Percentiles rank a stretch among this genome's conserved stretches.
Evolutionary conservation across 2,888 invertebrate species (phyloP).

Genomic region (Ephialtes manifestator): DNA sequence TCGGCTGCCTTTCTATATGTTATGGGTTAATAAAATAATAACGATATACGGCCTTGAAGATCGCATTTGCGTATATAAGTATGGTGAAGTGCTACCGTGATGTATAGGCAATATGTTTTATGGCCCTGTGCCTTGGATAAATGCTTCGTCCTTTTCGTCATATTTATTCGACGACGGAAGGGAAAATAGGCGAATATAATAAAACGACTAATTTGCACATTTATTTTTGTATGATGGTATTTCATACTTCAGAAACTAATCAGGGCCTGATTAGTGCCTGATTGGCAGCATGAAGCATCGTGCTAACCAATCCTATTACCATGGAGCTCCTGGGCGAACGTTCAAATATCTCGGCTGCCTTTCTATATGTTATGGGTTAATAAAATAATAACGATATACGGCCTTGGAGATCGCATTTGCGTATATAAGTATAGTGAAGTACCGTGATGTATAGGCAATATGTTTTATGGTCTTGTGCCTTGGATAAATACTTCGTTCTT

Average conservation of each 20-base stretch:
- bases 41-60: slow-evolving; percentile 73
- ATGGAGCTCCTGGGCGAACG: slow-evolving; percentile 69
- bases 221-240: no score
- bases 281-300: slow-evolving; percentile 39
- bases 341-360: slow-evolving; percentile 80
- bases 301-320: slow-evolving; percentile 66
- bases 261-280: no score
- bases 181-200: background rate
- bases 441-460: slow-evolving; percentile 51
- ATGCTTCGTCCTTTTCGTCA: slow-evolving; percentile 15
- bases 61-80: slow-evolving; percentile 47
- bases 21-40: slow-evolving; percentile 84
- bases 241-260: no score
- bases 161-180: background rate
- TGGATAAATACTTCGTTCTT: slow-evolving; percentile 25
- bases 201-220: no score
- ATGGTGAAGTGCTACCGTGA: slow-evolving; percentile 11
- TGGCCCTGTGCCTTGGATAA: background rate
- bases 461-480: slow-evolving; percentile 30
- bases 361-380: slow-evolving; percentile 81
- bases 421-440: slow-evolving; percentile 29
- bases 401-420: slow-evolving; percentile 67
- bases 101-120: slow-evolving; percentile 60
- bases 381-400: slow-evolving; percentile 82
- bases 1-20: slow-evolving; percentile 78